Conservation (phyloP, 2,797 vertebrate genomes). For the Tolypeutes matacus region DNA sequence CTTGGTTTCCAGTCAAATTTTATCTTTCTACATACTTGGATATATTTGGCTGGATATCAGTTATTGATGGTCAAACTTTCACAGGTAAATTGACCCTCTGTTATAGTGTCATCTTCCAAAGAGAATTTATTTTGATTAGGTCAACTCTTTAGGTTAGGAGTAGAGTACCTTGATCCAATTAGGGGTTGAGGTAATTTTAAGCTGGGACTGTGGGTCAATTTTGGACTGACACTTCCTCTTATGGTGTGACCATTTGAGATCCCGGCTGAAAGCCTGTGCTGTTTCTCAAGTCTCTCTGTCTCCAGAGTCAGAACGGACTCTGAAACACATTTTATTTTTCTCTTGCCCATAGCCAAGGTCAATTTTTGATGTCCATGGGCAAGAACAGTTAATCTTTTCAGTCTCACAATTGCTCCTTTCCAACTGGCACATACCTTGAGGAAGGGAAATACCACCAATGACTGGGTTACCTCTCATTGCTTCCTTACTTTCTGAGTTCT, state of each 20-base stretch:
- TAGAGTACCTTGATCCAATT: neutral
- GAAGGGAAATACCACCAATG: neutral
- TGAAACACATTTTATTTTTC: neutral
- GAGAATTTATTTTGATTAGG: neutral
- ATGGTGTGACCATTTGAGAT: neutral
- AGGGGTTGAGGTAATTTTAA: neutral
- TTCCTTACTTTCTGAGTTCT: neutral
- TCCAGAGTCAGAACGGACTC: neutral
- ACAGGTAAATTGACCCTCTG: neutral
- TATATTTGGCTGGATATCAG: too few relatives aligned
- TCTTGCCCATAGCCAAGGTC: neutral
- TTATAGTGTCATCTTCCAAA: neutral
- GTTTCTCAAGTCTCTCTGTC: accelerated
- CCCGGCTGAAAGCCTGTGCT: neutral
- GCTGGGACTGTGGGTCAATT: neutral
- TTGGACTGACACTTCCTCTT: neutral
- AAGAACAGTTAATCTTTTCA: neutral
- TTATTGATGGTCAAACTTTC: neutral
- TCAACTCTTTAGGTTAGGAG: neutral
- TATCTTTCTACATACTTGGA: too few relatives aligned
- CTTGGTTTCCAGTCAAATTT: too few relatives aligned
- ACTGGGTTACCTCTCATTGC: neutral
- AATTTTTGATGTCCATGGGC: neutral
- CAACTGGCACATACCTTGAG: neutral
- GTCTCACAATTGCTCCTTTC: neutral